These are phyloP conservation scores for Anaspis maculata DNA, from an alignment of 2,888 invertebrate genomes.

Conservation along the genomic window DNA sequence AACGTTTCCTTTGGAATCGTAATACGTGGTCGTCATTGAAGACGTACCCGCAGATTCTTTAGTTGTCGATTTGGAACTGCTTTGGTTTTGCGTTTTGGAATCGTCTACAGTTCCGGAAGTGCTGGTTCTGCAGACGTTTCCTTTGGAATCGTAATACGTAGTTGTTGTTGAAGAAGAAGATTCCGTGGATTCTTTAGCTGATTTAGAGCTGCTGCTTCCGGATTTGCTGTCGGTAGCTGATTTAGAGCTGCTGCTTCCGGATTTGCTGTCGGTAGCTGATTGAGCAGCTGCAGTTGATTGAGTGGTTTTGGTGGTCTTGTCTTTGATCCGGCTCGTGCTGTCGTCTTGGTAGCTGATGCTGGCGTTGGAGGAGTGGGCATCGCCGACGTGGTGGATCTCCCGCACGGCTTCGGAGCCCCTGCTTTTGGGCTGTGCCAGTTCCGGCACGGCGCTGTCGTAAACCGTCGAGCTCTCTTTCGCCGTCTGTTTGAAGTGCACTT, in stretches of 20 bases:
- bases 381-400: conserved; percentile 40
- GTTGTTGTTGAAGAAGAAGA: background rate
- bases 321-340: conserved; percentile 2
- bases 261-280: background rate
- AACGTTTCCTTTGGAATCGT: conserved; percentile 38
- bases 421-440: conserved; percentile 36
- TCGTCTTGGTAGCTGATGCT: conserved; percentile 21
- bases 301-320: conserved; percentile 4
- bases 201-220: background rate
- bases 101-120: conserved; percentile 30
- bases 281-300: background rate
- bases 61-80: too few relatives aligned
- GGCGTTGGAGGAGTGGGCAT: conserved; percentile 27
- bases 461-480: conserved; percentile 48
- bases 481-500: conserved; percentile 48
- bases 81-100: too few relatives aligned
- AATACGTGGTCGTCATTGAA: conserved; percentile 38
- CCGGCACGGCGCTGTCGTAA: conserved; percentile 50
- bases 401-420: conserved; percentile 44
- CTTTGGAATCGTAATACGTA: background rate
- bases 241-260: background rate
- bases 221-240: background rate
- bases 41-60: too few relatives aligned
- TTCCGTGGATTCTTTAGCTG: background rate
- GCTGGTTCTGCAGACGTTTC: conserved; percentile 9